phyloP scores from a whole-genome alignment of 2,797 vertebrate genomes.

The Crenichthys baileyi region DNA sequence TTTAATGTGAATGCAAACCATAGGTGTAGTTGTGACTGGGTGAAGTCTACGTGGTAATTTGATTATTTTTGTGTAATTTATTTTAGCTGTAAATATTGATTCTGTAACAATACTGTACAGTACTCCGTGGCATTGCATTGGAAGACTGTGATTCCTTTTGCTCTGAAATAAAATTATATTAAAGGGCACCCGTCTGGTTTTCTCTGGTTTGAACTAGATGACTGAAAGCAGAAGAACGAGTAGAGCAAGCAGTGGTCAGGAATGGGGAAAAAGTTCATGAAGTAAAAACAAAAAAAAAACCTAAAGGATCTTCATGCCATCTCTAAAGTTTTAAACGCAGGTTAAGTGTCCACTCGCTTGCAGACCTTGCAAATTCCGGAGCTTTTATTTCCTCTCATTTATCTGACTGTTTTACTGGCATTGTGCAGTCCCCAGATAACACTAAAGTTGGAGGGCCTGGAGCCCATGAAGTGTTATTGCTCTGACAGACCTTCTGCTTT shows the following conservation, averaged over 20 bases:
- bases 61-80: constrained; percentile 73
- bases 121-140: constrained; percentile 68
- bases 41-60: constrained; percentile 52
- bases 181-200: constrained; percentile 58
- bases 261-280: background rate
- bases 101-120: constrained; percentile 69
- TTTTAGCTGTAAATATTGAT: constrained; percentile 84
- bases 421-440: constrained; percentile 52
- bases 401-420: constrained; percentile 52
- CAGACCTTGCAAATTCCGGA: constrained; percentile 9
- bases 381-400: constrained; percentile 59
- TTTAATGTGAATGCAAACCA: constrained; percentile 33
- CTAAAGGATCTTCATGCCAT: constrained; percentile 18
- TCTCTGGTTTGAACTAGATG: constrained; percentile 41
- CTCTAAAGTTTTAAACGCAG: constrained; percentile 3
- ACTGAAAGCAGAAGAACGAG: background rate
- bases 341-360: background rate
- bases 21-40: constrained; percentile 49
- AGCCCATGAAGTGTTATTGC: constrained; percentile 38
- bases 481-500: constrained; percentile 53
- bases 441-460: constrained; percentile 42
- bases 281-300: background rate
- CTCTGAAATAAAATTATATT: constrained; percentile 83
- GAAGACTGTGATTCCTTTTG: constrained; percentile 70
- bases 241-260: background rate